Evolutionary conservation across 1,140 invertebrate genomes (phyloP), one percentile per base, ranked within the genome.

Genomic region (Drosophila azteca): DNA sequence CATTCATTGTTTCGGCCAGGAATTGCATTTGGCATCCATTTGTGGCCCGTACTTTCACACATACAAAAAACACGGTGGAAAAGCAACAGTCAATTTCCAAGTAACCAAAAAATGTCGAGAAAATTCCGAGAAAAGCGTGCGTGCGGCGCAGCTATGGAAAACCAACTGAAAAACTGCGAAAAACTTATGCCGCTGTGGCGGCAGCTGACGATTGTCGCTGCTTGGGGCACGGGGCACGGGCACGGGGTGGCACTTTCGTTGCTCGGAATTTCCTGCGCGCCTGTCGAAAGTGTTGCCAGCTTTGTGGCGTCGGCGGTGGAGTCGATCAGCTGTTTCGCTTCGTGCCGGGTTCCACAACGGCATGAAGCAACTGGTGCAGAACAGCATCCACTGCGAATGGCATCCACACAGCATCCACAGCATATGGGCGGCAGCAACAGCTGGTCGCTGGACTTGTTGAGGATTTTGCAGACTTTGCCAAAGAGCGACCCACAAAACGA

Each of bases 81-180:
- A 29, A 29, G 26, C 26, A 24, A 45, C 17, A 46, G 7, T 20
- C 26, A 29, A 26, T 41, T 31, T 17, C 15, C 35, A 57, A 41
- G 50, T 60, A 39, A 31, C 11, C 35, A 11, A 39, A 46, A 46
- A 49, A 17, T 13, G 41, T 24, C 64, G 72, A 48, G 49, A 66
- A 70, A 69, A 68, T 68, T 74, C 73, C 82, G 81, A 69, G 77
- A 74, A 61, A 87, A 39, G 35, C 81, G 78, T 87, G 83, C 83
- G 83, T 88, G 79, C 83, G 70, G 75, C 83, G 53, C 83, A 75
- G 83, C 75, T 70, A 88, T 88, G 58, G 60, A 88, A 76, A 88
- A 68, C 61, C 83, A 87, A 87, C 83, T 87, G 83, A 88, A 76
- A 72, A 69, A 57, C 63, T 58, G 58, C 61, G 77, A 51, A 51